Evolutionary conservation across 2,888 invertebrate species (phyloP).

Genomic region (Platypus cylindrus): DNA sequence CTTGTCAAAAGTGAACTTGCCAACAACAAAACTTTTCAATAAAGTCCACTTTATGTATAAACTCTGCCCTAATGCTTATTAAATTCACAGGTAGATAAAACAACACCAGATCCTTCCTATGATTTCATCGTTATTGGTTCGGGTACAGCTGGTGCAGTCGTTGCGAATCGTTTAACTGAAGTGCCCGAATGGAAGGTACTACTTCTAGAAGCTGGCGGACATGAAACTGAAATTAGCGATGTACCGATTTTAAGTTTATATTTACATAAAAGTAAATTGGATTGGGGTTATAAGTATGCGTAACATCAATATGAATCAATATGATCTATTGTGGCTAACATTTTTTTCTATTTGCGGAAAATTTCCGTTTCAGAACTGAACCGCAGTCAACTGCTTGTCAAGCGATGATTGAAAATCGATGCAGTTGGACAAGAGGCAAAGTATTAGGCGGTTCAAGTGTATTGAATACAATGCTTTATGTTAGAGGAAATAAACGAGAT

Average conservation of each 20-base stretch:
- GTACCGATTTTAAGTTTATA: slow-evolving; percentile 78
- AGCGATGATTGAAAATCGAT: slow-evolving; percentile 72
- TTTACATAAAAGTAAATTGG: slow-evolving; percentile 78
- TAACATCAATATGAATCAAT: no score
- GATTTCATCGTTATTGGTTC: slow-evolving; percentile 76
- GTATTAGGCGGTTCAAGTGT: slow-evolving; percentile 79
- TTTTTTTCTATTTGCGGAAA: no score
- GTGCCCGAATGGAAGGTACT: slow-evolving; percentile 66
- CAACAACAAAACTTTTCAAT: no score
- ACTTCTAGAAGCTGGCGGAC: slow-evolving; percentile 74
- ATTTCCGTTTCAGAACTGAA: slow-evolving; percentile 60
- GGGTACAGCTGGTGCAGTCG: slow-evolving; percentile 73
- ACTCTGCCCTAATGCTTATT: no score
- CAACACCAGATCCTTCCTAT: slow-evolving; percentile 46
- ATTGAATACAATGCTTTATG: slow-evolving; percentile 83
- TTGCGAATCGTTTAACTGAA: slow-evolving; percentile 71
- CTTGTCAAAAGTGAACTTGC: no score
- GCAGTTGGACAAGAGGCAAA: slow-evolving; percentile 85
- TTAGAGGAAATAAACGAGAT: slow-evolving; percentile 75
- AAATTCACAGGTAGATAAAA: slow-evolving; percentile 10
- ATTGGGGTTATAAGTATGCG: slow-evolving; percentile 76
- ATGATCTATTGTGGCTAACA: no score
- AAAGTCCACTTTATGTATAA: no score
- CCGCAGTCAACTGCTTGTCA: slow-evolving; percentile 73
- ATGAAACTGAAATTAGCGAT: slow-evolving; percentile 77